Conservation (phyloP, 2,797 vertebrate genomes). For the Sebastes itinus region DNA sequence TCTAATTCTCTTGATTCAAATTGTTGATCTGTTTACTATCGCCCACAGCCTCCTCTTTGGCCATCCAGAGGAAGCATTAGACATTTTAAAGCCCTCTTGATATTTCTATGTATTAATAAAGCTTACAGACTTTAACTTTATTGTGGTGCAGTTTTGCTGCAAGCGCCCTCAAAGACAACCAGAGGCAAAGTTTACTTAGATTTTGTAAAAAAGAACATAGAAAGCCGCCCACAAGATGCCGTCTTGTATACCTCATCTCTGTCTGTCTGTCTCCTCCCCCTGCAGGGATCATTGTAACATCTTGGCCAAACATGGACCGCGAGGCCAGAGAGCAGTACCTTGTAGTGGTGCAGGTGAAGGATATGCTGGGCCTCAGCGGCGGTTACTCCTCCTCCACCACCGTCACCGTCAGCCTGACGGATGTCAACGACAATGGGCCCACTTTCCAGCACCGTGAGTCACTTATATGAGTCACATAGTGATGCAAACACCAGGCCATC, state of each 20-base stretch:
- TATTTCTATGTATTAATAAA: slow-evolving; percentile 22
- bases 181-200: slow-evolving; percentile 30
- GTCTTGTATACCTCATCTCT: neutral
- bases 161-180: neutral
- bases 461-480: slow-evolving; percentile 11
- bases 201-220: neutral
- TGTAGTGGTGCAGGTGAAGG: slow-evolving; percentile 93
- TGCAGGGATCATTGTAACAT: slow-evolving; percentile 82
- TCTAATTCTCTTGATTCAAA: slow-evolving; percentile 24
- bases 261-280: neutral
- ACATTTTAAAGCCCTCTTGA: slow-evolving; percentile 26
- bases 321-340: slow-evolving; percentile 90
- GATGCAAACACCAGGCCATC: slow-evolving; percentile 23
- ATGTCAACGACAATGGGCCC: slow-evolving; percentile 96
- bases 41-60: slow-evolving; percentile 8
- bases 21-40: slow-evolving; percentile 13
- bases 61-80: slow-evolving; percentile 15
- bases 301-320: slow-evolving; percentile 88
- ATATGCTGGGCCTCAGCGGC: slow-evolving; percentile 90
- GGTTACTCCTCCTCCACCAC: slow-evolving; percentile 90
- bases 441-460: slow-evolving; percentile 94
- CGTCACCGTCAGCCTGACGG: slow-evolving; percentile 89
- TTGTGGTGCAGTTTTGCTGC: neutral
- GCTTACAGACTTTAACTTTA: slow-evolving; percentile 21
- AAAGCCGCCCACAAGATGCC: slow-evolving; percentile 22